phyloP scores from a whole-genome alignment of 2,113 vertebrate genomes.

The Sceloporus undulatus region DNA sequence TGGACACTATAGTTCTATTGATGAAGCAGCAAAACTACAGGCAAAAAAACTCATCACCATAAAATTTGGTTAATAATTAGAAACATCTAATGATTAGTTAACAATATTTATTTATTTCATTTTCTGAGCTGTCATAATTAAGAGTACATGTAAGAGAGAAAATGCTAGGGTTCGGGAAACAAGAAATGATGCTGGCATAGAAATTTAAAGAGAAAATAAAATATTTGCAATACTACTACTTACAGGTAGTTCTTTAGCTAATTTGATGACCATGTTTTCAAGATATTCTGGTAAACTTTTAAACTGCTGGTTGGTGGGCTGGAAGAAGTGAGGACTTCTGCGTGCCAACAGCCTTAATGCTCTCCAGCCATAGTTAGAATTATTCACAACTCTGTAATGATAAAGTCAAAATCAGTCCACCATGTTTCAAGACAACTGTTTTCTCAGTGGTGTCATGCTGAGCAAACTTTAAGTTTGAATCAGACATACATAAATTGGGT shows the following conservation, averaged over 20 bases:
- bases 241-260: slow-evolving; percentile 98
- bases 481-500: background rate
- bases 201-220: slow-evolving; percentile 1
- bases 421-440: background rate
- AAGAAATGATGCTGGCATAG: background rate
- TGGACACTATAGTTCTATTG: too few relatives aligned
- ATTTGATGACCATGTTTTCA: slow-evolving; percentile 98
- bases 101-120: background rate
- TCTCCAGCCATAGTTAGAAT: slow-evolving; percentile 98
- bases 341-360: slow-evolving; percentile 93
- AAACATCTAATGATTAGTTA: background rate
- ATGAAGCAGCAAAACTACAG: background rate
- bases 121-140: background rate
- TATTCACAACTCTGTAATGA: slow-evolving; percentile 88
- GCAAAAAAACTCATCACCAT: background rate
- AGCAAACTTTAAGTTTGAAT: background rate
- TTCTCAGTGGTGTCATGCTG: background rate
- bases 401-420: slow-evolving; percentile 26
- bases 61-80: background rate
- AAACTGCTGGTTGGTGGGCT: slow-evolving; percentile 97
- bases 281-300: slow-evolving; percentile 97
- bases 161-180: background rate
- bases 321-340: slow-evolving; percentile 98
- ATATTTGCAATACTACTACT: slow-evolving; percentile 68
- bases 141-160: background rate